These are phyloP conservation scores for Agraylea sexmaculata DNA, from an alignment of 1,140 invertebrate species.

Conservation along the genomic window DNA sequence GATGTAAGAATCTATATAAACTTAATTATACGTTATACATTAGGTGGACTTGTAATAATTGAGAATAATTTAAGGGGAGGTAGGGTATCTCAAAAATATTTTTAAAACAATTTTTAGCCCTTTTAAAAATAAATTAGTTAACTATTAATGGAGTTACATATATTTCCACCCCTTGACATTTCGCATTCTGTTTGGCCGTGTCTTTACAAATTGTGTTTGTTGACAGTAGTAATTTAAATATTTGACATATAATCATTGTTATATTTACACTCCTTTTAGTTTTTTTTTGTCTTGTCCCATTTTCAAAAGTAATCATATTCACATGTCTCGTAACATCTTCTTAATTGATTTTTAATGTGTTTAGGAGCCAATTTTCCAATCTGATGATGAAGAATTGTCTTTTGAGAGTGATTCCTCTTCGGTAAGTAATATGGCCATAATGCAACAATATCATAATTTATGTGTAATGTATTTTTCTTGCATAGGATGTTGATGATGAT, in stretches of 20 bases:
- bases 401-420: background rate
- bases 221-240: too few relatives aligned
- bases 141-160: background rate
- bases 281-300: background rate
- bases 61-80: background rate
- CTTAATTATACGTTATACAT: constrained; percentile 4
- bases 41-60: background rate
- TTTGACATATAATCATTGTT: too few relatives aligned
- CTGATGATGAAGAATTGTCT: background rate
- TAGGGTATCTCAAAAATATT: background rate
- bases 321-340: too few relatives aligned
- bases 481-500: constrained; percentile 17
- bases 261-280: too few relatives aligned
- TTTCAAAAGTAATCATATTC: constrained; percentile 13
- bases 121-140: background rate
- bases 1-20: constrained; percentile 19
- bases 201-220: too few relatives aligned
- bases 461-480: background rate
- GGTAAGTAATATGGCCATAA: background rate
- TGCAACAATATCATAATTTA: background rate
- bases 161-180: background rate
- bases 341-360: constrained; percentile 12
- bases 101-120: background rate
- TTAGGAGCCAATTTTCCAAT: constrained; percentile 11
- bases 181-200: too few relatives aligned